Evolutionary conservation across 2,797 vertebrate species (phyloP), one percentile per base, ranked within the genome.

Genomic region (Sebastes aleutianus): DNA sequence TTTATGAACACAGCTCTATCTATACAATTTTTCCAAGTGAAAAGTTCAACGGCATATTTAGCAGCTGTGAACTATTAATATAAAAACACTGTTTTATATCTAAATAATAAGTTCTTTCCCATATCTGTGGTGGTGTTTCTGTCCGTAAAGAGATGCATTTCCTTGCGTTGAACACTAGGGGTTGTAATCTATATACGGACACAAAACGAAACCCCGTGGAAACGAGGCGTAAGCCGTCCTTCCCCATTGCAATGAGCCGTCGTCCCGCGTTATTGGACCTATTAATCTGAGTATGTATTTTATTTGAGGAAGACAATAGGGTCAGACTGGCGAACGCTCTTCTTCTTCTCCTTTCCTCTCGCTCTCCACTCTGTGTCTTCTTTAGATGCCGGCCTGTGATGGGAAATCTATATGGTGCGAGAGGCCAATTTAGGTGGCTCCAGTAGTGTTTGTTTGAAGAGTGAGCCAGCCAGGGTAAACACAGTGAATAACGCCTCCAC

Each of bases 401-500:
- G 95, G 94, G 90, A 95, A 96, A 95, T 95, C 93, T 91, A 94
- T 95, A 95, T 78, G 88, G 89, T 93, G 93, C 80, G 91, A 93
- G 91, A 93, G 92, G 92, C 93, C 95, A 93, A 95, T 96, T 95
- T 95, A 93, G 91, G 85, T 84, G 84, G 85, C 91, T 94, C 86
- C 88, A 85, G 64, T 88, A 81, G 90, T 89, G 91, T 91, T 92
- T 89, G 86, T 88, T 91, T 91, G 88, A 91, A 83, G 84, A 88
- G 88, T 58, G 79, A 92, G 87, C 81, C 81, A 87, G 84, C 86
- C 86, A 76, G 91, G 83, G 89, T 90, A 94, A 95, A 93, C 93
- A 89, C 61, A 67, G 85, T 59, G 82, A 91, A 90, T 74, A 90
- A 91, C 90, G 84, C 90, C 91, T 92, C 83, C 85, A 67, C 86